Conservation (phyloP, 2,113 vertebrate species). For the Ameiurus melas region DNA sequence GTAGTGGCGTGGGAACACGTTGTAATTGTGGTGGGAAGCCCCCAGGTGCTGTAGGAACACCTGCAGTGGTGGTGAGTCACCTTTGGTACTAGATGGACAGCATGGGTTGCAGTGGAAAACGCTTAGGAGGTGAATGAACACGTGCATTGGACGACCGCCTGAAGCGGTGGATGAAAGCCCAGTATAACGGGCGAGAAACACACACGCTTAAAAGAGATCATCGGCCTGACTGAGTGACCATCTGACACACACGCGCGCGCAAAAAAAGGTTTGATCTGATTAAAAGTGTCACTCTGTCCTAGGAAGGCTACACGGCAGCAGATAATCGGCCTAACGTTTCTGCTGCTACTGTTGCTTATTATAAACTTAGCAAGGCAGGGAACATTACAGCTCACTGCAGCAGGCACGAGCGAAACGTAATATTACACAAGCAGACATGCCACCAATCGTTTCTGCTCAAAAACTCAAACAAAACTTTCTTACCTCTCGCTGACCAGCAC, state of each 20-base stretch:
- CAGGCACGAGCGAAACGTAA: neutral
- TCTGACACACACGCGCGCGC: neutral
- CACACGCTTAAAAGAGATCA: neutral
- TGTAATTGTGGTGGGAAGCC: neutral
- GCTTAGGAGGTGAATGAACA: neutral
- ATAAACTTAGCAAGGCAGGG: neutral
- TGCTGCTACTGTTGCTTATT: neutral
- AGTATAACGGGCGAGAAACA: slow-evolving; percentile 1
- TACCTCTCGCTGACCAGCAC: slow-evolving; percentile 81
- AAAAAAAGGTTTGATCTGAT: slow-evolving; percentile 37
- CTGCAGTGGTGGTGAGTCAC: neutral
- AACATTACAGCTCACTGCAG: neutral
- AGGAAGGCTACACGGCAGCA: neutral
- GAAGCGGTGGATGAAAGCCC: neutral
- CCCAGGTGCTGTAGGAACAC: neutral
- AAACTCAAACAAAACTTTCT: slow-evolving; percentile 20
- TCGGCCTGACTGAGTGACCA: neutral
- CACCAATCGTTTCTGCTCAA: neutral
- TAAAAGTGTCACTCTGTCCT: slow-evolving; percentile 27
- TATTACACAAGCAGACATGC: neutral
- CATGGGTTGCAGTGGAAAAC: neutral
- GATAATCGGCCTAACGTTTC: slow-evolving; percentile 20
- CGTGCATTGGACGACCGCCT: neutral
- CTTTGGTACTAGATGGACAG: neutral
- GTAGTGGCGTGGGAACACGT: neutral